phyloP scores from a whole-genome alignment of 2,888 invertebrate species.

The Monochamus alternatus region DNA sequence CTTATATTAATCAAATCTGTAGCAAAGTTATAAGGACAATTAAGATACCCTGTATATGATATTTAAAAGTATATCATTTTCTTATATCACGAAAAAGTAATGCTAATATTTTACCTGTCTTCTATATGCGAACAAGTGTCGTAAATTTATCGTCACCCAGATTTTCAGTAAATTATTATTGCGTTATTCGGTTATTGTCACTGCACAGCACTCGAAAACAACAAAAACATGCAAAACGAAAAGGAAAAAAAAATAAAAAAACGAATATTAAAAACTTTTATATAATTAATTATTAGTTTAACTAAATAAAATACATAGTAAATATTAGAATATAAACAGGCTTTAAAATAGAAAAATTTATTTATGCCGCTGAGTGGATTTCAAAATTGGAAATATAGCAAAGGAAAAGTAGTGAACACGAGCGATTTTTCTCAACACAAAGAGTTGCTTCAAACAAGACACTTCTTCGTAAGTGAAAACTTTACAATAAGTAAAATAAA shows the following conservation, averaged over 20 bases:
- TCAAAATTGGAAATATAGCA: neutral
- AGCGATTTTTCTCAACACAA: neutral
- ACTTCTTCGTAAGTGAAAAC: too few relatives aligned
- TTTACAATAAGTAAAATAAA: too few relatives aligned
- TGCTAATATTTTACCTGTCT: too few relatives aligned
- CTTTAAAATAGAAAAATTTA: constrained; percentile 65
- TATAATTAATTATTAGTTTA: constrained; percentile 64
- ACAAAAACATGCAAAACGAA: constrained; percentile 51
- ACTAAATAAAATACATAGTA: constrained; percentile 68
- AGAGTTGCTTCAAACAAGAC: too few relatives aligned
- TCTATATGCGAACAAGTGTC: too few relatives aligned
- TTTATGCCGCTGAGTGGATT: constrained; percentile 22
- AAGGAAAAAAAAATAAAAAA: constrained; percentile 57
- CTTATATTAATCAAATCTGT: too few relatives aligned
- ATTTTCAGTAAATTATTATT: constrained; percentile 39
- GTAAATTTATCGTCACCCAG: constrained; percentile 37
- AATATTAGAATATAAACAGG: constrained; percentile 68
- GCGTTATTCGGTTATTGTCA: constrained; percentile 28
- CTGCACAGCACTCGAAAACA: constrained; percentile 47
- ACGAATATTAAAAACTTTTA: constrained; percentile 65
- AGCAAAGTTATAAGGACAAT: too few relatives aligned
- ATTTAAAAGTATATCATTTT: too few relatives aligned
- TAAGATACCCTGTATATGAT: too few relatives aligned
- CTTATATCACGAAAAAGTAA: too few relatives aligned
- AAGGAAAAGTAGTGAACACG: neutral